Evolutionary conservation across 2,888 invertebrate species (phyloP).

Genomic region (Uloborus plumipes): DNA sequence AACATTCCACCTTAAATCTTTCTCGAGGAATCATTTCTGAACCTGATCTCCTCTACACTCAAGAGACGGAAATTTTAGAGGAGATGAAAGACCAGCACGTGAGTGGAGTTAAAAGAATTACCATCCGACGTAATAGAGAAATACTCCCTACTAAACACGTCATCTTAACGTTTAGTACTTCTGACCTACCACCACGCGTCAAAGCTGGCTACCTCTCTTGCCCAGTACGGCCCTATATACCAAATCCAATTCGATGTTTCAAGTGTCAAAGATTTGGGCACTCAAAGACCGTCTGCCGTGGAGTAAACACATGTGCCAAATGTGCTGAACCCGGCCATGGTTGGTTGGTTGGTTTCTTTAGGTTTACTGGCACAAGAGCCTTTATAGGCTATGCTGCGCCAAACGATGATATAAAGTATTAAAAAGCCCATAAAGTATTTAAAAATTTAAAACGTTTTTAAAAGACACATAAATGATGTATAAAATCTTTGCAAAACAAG

Average conservation of each 20-base stretch:
- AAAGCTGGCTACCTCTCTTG: slow-evolving; percentile 1
- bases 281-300: not conserved
- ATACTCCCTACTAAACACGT: not conserved
- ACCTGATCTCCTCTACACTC: not conserved
- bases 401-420: too few species aligned
- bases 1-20: not conserved
- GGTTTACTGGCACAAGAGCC: too few species aligned
- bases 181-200: not conserved
- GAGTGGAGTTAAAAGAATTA: not conserved
- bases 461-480: too few species aligned
- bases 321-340: not conserved
- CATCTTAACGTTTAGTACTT: not conserved
- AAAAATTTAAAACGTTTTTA: too few species aligned
- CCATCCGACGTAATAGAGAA: not conserved
- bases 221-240: not conserved
- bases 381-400: too few species aligned
- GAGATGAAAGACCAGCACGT: not conserved
- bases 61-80: not conserved
- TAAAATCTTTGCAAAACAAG: too few species aligned
- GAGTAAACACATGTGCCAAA: not conserved
- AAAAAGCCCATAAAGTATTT: too few species aligned
- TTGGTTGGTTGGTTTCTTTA: too few species aligned
- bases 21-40: not conserved
- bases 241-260: not conserved
- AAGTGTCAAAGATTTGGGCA: not conserved